Evolutionary conservation across 2,888 invertebrate genomes (phyloP).

Genomic region (Leucania comma): DNA sequence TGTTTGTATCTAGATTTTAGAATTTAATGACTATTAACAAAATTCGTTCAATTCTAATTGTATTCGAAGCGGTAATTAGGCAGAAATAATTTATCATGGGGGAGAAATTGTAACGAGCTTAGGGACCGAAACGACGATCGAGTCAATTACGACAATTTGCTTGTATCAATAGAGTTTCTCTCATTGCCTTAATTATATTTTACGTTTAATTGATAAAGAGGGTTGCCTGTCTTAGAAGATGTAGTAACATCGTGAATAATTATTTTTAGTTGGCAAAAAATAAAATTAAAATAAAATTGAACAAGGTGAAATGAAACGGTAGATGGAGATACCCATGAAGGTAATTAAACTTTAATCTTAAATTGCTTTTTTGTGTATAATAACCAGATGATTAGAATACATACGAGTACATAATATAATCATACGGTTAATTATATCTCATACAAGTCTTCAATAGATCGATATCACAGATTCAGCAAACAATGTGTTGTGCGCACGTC

Average conservation of each 20-base stretch:
- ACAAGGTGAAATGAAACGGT: constrained; percentile 12
- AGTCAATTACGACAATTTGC: constrained; percentile 38
- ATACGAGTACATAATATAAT: constrained; percentile 5
- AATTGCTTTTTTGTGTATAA: constrained; percentile 17
- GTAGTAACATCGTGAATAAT: constrained; percentile 9
- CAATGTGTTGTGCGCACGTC: constrained; percentile 33
- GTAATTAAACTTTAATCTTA: constrained; percentile 35
- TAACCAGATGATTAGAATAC: constrained; percentile 10
- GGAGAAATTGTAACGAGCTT: constrained; percentile 37
- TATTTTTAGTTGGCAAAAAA: neutral
- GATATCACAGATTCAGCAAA: constrained; percentile 41
- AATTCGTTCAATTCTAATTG: constrained; percentile 49
- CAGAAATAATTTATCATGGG: constrained; percentile 50
- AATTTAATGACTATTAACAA: constrained; percentile 14
- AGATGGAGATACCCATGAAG: neutral
- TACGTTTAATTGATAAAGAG: constrained; percentile 28
- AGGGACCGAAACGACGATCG: constrained; percentile 37
- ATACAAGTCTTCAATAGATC: constrained; percentile 40
- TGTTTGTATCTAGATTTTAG: constrained; percentile 10
- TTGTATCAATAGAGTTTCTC: constrained; percentile 46
- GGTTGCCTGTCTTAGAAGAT: neutral
- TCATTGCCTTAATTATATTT: constrained; percentile 43
- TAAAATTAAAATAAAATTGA: constrained; percentile 23
- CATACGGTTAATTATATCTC: constrained; percentile 41
- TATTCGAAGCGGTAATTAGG: constrained; percentile 52